These are phyloP conservation scores for Dryomyza anilis DNA, from an alignment of 2,888 invertebrate genomes.

Conservation along the genomic window DNA sequence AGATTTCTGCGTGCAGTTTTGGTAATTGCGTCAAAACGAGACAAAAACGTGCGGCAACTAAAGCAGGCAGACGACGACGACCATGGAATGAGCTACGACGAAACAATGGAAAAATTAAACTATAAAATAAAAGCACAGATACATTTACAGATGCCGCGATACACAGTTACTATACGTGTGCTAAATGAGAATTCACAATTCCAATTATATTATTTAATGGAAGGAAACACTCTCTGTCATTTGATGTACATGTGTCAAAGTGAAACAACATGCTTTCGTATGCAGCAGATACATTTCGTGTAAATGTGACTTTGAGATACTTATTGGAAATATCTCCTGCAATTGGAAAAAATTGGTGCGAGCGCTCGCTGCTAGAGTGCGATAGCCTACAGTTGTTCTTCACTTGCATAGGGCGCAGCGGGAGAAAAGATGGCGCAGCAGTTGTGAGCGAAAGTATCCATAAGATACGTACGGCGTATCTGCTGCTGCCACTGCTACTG, in stretches of 20 bases:
- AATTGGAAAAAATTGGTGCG: not conserved
- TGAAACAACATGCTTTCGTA: not conserved
- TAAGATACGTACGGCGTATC: slow-evolving; percentile 4
- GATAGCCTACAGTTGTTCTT: slow-evolving; percentile 16
- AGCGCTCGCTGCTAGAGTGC: not conserved
- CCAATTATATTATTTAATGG: no score
- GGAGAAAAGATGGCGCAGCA: slow-evolving; percentile 33
- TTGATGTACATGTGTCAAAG: not conserved
- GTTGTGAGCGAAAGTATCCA: slow-evolving; percentile 22
- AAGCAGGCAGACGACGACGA: not conserved
- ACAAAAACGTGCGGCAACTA: not conserved
- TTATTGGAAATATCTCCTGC: slow-evolving; percentile 20
- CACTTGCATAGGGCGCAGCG: slow-evolving; percentile 31
- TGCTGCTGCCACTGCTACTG: slow-evolving; percentile 35
- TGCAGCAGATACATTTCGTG: not conserved
- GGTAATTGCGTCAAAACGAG: slow-evolving; percentile 1
- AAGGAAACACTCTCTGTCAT: no score
- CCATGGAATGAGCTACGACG: not conserved
- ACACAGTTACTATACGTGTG: no score
- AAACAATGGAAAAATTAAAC: not conserved
- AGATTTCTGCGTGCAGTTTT: slow-evolving; percentile 14
- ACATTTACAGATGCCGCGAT: no score
- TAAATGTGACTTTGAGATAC: not conserved
- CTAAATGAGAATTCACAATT: no score
- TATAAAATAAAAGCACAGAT: no score